Base-by-base conservation (phyloP, 2,888 invertebrate genomes). In the Leptura quadrifasciata region DNA sequence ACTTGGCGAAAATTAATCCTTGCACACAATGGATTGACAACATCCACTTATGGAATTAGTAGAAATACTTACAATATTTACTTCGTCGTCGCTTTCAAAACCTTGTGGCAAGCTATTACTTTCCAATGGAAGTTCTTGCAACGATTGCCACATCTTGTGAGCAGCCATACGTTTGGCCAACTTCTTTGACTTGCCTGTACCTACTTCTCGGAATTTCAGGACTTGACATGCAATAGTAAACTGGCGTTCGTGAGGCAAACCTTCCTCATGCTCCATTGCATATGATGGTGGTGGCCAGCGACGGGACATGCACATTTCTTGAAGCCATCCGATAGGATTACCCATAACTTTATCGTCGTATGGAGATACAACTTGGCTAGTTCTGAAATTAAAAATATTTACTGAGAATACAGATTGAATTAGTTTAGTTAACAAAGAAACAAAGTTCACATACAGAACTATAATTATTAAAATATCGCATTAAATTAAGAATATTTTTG, bases 121-220 rank as follows among this genome's bases (percentile, higher is more conserved):
- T 85, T 94, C 95, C 10, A 93, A 91, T 0, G 95, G 95, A 85
- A 94, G 91, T 81, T 96, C 95, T 86, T 96, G 95, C 77, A 98
- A 89, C 54, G 93, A 92, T 82, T 94, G 94, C 95, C 95, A 95
- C 97, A 98, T 97, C 88, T 96, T 95, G 87, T 96, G 95, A 1
- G 98, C 98, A 0, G 98, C 98, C 88, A 96, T 94, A n/a, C 98
- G 92, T 89, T 99, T 99, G 2, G 98, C 98, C 68, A 97, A 91
- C 89, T 98, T 98, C 91, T 99, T 99, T 69, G 97, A 98, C 87
- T 98, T 97, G 17, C 98, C 98, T 54, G 94, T 94, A 67, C 97
- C 96, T 52, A 94, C 91, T 89, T 98, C 97, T 27, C 94, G 93
- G 84, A 95, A 94, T 84, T 95, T 96, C 82, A 96, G 91, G 83